Conservation (phyloP, 2,797 vertebrate species). For the Darevskia nairensis region DNA sequence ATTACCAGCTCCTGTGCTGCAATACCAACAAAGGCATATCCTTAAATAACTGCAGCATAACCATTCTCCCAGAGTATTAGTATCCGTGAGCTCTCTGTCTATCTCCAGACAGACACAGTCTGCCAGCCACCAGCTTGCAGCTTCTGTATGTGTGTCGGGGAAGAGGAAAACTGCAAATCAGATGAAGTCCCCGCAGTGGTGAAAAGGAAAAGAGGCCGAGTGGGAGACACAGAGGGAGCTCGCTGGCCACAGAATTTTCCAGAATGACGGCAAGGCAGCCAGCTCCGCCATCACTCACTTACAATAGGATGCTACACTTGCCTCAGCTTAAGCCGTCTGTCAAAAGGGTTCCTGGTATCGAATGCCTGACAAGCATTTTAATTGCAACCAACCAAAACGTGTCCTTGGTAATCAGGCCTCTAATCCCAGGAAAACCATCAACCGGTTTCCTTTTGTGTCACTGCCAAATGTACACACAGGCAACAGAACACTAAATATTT, state of each 20-base stretch:
- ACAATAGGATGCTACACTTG: constrained; percentile 76
- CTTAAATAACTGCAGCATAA: constrained; percentile 74
- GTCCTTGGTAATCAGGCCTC: constrained; percentile 68
- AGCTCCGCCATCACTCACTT: constrained; percentile 80
- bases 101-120: constrained; percentile 78
- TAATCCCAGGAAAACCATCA: constrained; percentile 73
- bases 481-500: neutral
- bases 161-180: constrained; percentile 80
- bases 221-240: constrained; percentile 80
- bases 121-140: constrained; percentile 77
- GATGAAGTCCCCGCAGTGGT: constrained; percentile 78
- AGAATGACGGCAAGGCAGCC: constrained; percentile 80
- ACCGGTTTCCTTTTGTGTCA: constrained; percentile 71
- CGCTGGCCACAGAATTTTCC: constrained; percentile 81
- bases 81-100: constrained; percentile 66
- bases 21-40: constrained; percentile 71
- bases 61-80: constrained; percentile 65
- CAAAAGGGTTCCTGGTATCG: constrained; percentile 71
- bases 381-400: constrained; percentile 77
- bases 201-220: constrained; percentile 80
- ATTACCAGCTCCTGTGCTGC: constrained; percentile 75
- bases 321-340: constrained; percentile 72
- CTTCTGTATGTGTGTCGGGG: constrained; percentile 66
- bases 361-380: constrained; percentile 83
- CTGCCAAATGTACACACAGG: constrained; percentile 64